Conservation (phyloP, 2,888 invertebrate species). For the Piscicola geometra region DNA sequence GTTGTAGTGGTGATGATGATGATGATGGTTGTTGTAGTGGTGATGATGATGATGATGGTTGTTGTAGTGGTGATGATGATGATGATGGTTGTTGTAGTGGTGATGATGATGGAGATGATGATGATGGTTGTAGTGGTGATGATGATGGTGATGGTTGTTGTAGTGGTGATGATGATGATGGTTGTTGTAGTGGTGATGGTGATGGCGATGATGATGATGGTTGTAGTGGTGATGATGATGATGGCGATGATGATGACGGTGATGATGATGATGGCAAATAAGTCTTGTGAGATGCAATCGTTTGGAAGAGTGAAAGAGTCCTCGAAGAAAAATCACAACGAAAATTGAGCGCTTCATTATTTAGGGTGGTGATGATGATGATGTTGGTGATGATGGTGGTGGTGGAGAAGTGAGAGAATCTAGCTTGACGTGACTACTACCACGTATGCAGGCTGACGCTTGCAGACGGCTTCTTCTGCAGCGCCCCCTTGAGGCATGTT, state of each 20-base stretch:
- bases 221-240: conserved; percentile 34
- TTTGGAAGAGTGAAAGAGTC: not conserved
- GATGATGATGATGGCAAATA: conserved; percentile 30
- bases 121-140: conserved; percentile 19
- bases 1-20: not conserved
- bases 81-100: conserved; percentile 9
- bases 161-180: conserved; percentile 29
- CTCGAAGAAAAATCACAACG: not conserved
- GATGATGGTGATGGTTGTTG: conserved; percentile 25
- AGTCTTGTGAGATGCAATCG: too few species aligned
- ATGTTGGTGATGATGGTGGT: conserved; percentile 29
- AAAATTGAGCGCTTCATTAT: not conserved
- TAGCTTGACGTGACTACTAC: conserved; percentile 17
- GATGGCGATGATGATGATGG: conserved; percentile 31
- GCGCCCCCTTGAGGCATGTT: too few species aligned
- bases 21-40: not conserved
- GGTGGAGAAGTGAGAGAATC: conserved; percentile 17
- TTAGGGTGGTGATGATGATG: conserved; percentile 8
- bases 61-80: not conserved
- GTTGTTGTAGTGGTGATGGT: conserved; percentile 31
- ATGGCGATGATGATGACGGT: conserved; percentile 35
- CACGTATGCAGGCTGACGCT: too few species aligned
- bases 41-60: not conserved
- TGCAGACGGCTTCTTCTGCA: too few species aligned
- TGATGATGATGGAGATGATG: conserved; percentile 26